A percentile compares a stretch with the other conserved stretches of the same genome.
Evolutionary conservation across 2,888 invertebrate genomes (phyloP).

Genomic region (Idaea biselata): DNA sequence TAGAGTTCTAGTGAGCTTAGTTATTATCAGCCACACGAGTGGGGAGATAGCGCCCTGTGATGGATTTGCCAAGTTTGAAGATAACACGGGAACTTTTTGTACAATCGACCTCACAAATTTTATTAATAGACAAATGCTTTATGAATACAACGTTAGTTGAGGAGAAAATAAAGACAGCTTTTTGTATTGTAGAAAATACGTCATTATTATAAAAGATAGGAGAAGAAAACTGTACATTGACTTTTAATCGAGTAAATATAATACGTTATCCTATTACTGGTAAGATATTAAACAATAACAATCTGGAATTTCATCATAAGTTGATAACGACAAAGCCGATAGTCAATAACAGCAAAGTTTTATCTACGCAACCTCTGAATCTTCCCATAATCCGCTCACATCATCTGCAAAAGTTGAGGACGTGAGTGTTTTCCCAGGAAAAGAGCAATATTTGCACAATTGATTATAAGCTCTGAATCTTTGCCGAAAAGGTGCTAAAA

Average conservation of each 20-base stretch:
- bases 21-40: conserved; percentile 38
- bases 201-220: too few relatives aligned
- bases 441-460: neutral
- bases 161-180: too few relatives aligned
- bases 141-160: too few relatives aligned
- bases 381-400: neutral
- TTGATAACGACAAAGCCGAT: conserved; percentile 4
- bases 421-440: neutral
- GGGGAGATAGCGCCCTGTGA: conserved; percentile 36
- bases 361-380: neutral
- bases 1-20: conserved; percentile 38
- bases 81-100: conserved; percentile 36
- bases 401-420: neutral
- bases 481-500: neutral
- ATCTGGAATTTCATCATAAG: conserved; percentile 3
- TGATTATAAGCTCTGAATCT: neutral
- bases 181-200: too few relatives aligned
- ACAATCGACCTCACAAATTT: conserved; percentile 29
- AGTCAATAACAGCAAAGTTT: neutral
- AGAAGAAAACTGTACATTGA: neutral
- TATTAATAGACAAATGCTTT: neutral
- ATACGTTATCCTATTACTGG: neutral
- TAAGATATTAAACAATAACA: neutral
- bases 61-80: conserved; percentile 33
- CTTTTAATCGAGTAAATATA: neutral